phyloP scores from a whole-genome alignment of 2,113 vertebrate species.

The Antigone vipio region DNA sequence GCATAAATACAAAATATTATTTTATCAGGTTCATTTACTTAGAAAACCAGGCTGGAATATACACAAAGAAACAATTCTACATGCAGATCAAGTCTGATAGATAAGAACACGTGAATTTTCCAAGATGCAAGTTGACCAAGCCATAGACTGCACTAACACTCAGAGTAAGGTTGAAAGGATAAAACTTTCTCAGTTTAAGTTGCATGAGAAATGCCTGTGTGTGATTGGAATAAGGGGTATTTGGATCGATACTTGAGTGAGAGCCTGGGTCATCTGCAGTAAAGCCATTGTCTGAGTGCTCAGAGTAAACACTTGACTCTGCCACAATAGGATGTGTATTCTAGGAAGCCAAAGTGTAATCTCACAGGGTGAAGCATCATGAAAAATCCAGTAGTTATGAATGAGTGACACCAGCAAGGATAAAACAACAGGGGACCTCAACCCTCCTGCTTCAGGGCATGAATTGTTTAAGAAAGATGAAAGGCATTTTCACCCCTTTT shows the following conservation, averaged over 20 bases:
- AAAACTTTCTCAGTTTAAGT: background rate
- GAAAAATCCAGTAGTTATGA: conserved; percentile 29
- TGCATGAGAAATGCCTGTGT: background rate
- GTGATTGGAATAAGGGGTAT: background rate
- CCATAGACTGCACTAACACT: background rate
- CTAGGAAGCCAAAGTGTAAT: background rate
- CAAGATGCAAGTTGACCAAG: background rate
- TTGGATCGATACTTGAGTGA: background rate
- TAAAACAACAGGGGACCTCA: background rate
- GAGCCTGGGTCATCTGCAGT: background rate
- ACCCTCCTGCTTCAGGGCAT: background rate
- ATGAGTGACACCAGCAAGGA: background rate
- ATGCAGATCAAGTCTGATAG: background rate
- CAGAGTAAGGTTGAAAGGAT: background rate
- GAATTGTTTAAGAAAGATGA: conserved; percentile 8
- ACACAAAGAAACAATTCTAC: background rate
- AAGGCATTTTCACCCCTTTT: background rate
- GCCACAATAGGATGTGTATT: background rate
- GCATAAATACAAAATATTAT: background rate
- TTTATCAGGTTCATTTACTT: background rate
- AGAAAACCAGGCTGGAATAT: background rate
- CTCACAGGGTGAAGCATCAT: background rate
- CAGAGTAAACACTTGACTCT: background rate
- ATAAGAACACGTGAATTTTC: background rate
- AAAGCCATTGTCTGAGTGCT: background rate